phyloP scores from a whole-genome alignment of 2,888 invertebrate genomes.

The Minunthozetes semirufus region DNA sequence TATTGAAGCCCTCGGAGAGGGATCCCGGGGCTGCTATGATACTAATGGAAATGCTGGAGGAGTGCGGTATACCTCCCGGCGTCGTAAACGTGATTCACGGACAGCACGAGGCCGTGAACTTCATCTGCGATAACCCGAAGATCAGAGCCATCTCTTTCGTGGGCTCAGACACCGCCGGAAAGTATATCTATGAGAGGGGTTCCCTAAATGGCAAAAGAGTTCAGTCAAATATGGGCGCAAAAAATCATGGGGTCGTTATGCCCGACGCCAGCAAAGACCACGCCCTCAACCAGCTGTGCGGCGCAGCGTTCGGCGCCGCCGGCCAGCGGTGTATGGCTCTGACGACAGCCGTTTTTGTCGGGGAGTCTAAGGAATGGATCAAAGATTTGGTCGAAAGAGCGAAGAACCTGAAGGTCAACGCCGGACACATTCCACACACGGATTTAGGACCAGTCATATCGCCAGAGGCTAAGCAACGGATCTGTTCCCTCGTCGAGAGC shows the following conservation, averaged over 20 bases:
- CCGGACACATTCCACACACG: constrained; percentile 56
- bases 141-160: constrained; percentile 97
- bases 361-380: constrained; percentile 86
- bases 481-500: constrained; percentile 70
- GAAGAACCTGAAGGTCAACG: constrained; percentile 78
- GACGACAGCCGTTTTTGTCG: constrained; percentile 85
- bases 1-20: constrained; percentile 92
- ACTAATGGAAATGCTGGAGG: constrained; percentile 81
- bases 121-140: constrained; percentile 91
- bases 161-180: constrained; percentile 89
- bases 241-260: constrained; percentile 95
- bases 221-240: constrained; percentile 98
- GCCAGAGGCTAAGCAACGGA: constrained; percentile 74
- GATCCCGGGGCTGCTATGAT: constrained; percentile 95
- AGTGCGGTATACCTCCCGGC: constrained; percentile 93
- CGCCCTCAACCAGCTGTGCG: constrained; percentile 76
- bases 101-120: constrained; percentile 86
- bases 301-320: constrained; percentile 97
- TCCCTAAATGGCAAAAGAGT: constrained; percentile 87
- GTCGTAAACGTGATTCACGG: constrained; percentile 95
- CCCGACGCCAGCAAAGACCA: constrained; percentile 96
- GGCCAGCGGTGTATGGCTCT: constrained; percentile 99
- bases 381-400: constrained; percentile 79
- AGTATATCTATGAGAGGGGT: constrained; percentile 88
- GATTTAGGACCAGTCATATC: constrained; percentile 82